Percentiles rank a stretch among this genome's conserved stretches.
Evolutionary conservation across 2,888 invertebrate species (phyloP).

Genomic region (Lydus trimaculatus): DNA sequence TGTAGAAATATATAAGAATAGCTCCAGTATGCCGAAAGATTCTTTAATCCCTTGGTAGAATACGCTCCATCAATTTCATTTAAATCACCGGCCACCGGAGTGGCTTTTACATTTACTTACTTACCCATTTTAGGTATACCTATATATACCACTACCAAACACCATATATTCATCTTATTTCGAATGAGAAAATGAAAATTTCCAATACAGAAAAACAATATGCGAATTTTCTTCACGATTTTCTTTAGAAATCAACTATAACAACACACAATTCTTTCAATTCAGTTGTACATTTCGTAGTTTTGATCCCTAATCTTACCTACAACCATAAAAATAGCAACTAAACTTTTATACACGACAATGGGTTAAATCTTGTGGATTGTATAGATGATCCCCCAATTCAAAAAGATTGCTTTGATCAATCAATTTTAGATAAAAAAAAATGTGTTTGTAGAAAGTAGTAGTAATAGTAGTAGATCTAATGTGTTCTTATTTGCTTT

Average conservation of each 20-base stretch:
- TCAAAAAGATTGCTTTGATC: not conserved
- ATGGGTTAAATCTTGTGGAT: not conserved
- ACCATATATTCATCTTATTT: not conserved
- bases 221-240: not conserved
- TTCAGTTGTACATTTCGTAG: not conserved
- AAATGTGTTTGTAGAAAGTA: not conserved
- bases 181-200: not conserved
- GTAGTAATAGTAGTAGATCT: too few relatives aligned
- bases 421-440: not conserved
- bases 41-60: constrained; percentile 35
- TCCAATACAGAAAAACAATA: too few relatives aligned
- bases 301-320: constrained; percentile 4
- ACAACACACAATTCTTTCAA: not conserved
- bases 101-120: not conserved
- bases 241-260: not conserved
- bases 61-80: constrained; percentile 41
- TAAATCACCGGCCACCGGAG: constrained; percentile 38
- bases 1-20: constrained; percentile 31
- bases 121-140: too few relatives aligned
- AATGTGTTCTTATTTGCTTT: not conserved
- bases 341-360: not conserved
- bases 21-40: constrained; percentile 39
- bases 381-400: not conserved
- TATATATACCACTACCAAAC: not conserved
- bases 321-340: not conserved